Base-by-base conservation (phyloP, 2,797 vertebrate species). In the Premnoplex brunnescens region DNA sequence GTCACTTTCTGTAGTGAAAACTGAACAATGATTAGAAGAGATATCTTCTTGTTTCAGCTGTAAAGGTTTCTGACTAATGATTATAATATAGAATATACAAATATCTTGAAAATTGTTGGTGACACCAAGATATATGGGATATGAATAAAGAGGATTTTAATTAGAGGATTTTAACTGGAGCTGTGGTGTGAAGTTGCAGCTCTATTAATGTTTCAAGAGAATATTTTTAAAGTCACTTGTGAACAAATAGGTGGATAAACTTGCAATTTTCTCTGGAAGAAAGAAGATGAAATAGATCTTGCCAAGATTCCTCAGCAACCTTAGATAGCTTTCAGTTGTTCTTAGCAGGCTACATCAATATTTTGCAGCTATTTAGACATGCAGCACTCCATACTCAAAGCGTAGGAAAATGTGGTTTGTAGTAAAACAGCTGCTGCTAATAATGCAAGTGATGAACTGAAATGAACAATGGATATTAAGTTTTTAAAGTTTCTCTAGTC, bases 391-490 rank as follows among this genome's bases (percentile, higher is more conserved):
- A 36, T 75, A 80, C 34, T 64, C 54, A 88, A 88, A 93, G 64
- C 82, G 76, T 26, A 89, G 60, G 66, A 89, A 95, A 85, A 95
- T 44, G 68, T 89, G 68, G 58, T 85, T 93, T 88, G 28, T 49
- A 78, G 73, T 34, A 80, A 54, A 96, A 76, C 91, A 95, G 82
- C 69, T 96, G 87, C 76, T 94, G 55, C 63, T 90, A 88, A 88
- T 92, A 93, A 84, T 84, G 76, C 62, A 94, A 95, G 58, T 60
- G 87, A 92, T 92, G 85, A 90, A 85, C 82, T 89, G 63, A 94
- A 88, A 93, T 91, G 90, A 87, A 71, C 77, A 89, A 91, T 92
- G 36, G 63, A 73, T 91, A 81, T 88, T 78, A 85, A 88, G 77
- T 74, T 93, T 94, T 95, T 89, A 6, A 93, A 80, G 73, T 81